Conservation (phyloP, 2,113 vertebrate species). For the Neotragus pygmaeus region DNA sequence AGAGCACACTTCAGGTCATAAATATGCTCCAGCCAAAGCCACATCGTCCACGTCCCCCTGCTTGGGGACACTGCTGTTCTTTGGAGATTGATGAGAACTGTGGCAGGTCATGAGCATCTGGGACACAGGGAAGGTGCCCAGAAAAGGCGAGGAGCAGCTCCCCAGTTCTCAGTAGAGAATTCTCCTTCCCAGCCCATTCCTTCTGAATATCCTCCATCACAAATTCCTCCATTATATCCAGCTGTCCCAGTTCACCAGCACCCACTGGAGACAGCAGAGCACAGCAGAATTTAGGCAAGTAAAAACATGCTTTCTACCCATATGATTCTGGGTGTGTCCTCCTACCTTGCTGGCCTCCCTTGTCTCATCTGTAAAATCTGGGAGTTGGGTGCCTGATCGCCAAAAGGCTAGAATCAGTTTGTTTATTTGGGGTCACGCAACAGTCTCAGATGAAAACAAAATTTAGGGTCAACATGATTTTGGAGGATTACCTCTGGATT, state of each 20-base stretch:
- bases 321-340: not conserved
- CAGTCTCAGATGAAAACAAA: not conserved
- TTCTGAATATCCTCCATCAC: not conserved
- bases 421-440: not conserved
- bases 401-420: not conserved
- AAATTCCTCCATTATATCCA: not conserved
- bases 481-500: not conserved
- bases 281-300: not conserved
- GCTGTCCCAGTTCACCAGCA: not conserved
- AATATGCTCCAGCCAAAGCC: not conserved
- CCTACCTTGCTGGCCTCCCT: not conserved
- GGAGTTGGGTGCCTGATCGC: not conserved
- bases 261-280: not conserved
- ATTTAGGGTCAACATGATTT: not conserved
- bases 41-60: accelerated
- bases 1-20: not conserved
- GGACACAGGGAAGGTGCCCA: not conserved
- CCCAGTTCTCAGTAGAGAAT: not conserved
- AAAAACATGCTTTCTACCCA: not conserved
- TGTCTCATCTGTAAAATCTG: not conserved
- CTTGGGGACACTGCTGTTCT: not conserved
- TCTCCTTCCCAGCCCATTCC: not conserved
- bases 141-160: not conserved
- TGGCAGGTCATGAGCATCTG: not conserved
- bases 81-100: not conserved